A percentile compares a stretch with the other conserved stretches of the same genome.
Evolutionary conservation across 1,140 invertebrate species (phyloP).

Genomic region (Leucophenga varia): DNA sequence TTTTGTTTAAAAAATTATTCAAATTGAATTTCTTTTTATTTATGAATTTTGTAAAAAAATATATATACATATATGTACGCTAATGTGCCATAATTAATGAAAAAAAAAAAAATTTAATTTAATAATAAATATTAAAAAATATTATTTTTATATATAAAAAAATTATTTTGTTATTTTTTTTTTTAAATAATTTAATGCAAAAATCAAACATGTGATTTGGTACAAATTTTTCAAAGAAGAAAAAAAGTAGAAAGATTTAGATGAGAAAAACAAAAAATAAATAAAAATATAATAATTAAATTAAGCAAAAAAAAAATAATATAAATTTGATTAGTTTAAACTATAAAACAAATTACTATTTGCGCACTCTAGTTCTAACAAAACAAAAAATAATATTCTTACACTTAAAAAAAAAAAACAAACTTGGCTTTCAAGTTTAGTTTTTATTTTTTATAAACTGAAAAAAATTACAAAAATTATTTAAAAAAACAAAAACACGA

Average conservation of each 20-base stretch:
- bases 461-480: constrained; percentile 2
- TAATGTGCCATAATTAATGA: neutral
- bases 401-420: constrained; percentile 1
- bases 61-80: too few relatives aligned
- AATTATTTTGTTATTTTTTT: neutral
- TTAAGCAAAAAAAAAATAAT: neutral
- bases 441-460: too few relatives aligned
- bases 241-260: too few relatives aligned
- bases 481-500: neutral
- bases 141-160: too few relatives aligned
- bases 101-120: too few relatives aligned
- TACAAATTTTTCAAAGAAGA: constrained; percentile 11
- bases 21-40: too few relatives aligned
- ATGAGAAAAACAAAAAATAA: neutral
- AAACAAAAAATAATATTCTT: neutral
- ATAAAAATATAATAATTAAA: constrained; percentile 3
- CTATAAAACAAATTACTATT: too few relatives aligned
- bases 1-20: too few relatives aligned
- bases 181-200: neutral
- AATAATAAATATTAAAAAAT: too few relatives aligned
- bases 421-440: too few relatives aligned
- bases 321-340: too few relatives aligned
- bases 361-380: neutral
- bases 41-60: too few relatives aligned
- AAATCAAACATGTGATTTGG: constrained; percentile 12